Base-by-base conservation (phyloP, 2,113 vertebrate species). In the Chrysochloris asiatica region DNA sequence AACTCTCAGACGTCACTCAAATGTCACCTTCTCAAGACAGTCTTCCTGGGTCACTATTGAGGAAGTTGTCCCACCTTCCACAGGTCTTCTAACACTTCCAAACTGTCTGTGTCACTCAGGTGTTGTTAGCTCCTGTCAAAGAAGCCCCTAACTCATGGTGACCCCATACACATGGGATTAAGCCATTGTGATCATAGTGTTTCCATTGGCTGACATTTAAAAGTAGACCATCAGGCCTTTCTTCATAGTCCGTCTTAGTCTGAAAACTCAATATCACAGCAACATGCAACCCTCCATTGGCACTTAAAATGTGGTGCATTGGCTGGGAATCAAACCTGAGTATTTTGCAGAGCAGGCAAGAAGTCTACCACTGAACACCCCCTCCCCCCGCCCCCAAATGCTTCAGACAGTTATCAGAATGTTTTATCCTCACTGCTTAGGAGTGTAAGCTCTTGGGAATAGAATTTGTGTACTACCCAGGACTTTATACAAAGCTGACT, bases 21-120 rank as follows among this genome's bases (percentile, higher is more conserved):
- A 59, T 41, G 30, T 48, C 30, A 11, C 50, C 7, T 61, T 28
- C 33, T 77, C 28, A 65, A 33, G 38, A 87, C 67, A 33, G 26
- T 14, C 50, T 30, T 50, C 21, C 36, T 71, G 38, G 19, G 16
- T 76, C 13, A n/a, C 33, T 13, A 16, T 1, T 43, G 33, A 67
- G 79, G 28, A 59, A 59, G 38, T 12, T 50, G 38, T 52, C 21
- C 3, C n/a, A 3, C 36, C 30, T 63, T n/a, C n/a, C n/a, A 14
- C 52, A 76, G 38, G 65, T 45, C 6, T 3, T 33, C 19, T 4
- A 33, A 11, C 30, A 38, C 38, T 13, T 26, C 6, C 2, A 4
- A 4, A 10, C 0, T 21, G 47, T 28, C 10, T 5, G 5, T 22
- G n/a, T 9, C 48, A 14, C 0, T n/a, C 26, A 6, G 61, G 24